These are phyloP conservation scores for Rhyacophila evoluta DNA, from an alignment of 2,888 invertebrate species.

Conservation along the genomic window DNA sequence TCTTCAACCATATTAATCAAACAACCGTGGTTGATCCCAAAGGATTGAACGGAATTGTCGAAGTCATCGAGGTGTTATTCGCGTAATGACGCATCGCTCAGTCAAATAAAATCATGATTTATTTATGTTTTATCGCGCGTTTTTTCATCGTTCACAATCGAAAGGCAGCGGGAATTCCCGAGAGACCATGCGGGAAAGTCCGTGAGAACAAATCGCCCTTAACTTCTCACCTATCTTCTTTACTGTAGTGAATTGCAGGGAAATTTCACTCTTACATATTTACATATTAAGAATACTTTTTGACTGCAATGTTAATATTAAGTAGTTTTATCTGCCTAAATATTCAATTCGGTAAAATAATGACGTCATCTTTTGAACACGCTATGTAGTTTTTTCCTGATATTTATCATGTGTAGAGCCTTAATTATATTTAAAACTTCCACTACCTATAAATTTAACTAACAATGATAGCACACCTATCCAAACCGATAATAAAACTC, in stretches of 20 bases:
- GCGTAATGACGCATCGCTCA: conserved; percentile 3
- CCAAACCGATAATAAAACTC: too few species aligned
- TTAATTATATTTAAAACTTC: too few species aligned
- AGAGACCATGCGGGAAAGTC: conserved; percentile 29
- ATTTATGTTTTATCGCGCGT: conserved; percentile 8
- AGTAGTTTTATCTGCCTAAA: too few species aligned
- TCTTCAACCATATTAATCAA: too few species aligned
- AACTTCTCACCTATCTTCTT: conserved; percentile 30
- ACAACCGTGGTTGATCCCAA: too few species aligned
- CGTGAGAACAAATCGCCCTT: conserved; percentile 45
- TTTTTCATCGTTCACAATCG: conserved; percentile 13
- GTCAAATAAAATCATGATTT: conserved; percentile 24
- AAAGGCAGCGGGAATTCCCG: conserved; percentile 30
- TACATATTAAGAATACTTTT: background rate
- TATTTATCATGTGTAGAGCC: too few species aligned
- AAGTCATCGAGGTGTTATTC: background rate
- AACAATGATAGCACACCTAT: too few species aligned
- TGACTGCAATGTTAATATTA: too few species aligned
- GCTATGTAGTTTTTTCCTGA: too few species aligned
- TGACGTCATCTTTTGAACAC: too few species aligned
- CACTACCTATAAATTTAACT: too few species aligned
- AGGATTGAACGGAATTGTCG: background rate
- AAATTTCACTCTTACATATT: background rate
- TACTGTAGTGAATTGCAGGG: background rate
- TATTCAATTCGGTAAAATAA: too few species aligned